A percentile compares a stretch with the other conserved stretches of the same genome.
These are phyloP conservation scores for Pomatostomus ruficeps DNA, from an alignment of 2,113 vertebrate genomes.

Conservation along the genomic window DNA sequence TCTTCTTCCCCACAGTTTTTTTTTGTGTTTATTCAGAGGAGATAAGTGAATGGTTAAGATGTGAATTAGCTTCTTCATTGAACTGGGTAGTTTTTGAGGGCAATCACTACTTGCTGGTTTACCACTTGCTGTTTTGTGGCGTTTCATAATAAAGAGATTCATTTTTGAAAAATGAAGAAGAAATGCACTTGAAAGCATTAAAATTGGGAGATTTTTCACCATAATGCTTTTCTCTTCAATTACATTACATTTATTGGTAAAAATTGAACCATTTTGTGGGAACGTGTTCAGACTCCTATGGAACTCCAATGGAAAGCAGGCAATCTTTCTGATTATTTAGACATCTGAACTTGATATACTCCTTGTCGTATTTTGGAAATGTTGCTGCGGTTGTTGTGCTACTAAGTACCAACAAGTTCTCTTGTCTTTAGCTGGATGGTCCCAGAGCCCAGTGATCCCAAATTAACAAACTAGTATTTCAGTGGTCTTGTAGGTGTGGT, in stretches of 20 bases:
- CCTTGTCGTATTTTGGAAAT: neutral
- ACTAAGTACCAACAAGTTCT: fast-evolving
- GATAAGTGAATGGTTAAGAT: neutral
- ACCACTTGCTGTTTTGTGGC: neutral
- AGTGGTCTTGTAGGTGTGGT: neutral
- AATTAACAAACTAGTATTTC: neutral
- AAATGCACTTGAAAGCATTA: neutral
- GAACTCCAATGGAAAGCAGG: neutral
- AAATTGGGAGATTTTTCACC: neutral
- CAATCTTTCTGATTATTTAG: neutral
- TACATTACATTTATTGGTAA: neutral
- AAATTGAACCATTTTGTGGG: neutral
- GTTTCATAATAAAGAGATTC: neutral
- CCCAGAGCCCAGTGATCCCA: neutral
- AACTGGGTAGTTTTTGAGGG: neutral
- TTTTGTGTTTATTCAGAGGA: neutral
- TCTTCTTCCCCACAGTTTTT: neutral
- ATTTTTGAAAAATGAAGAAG: neutral
- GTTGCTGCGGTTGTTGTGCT: neutral
- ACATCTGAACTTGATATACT: neutral
- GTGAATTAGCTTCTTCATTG: neutral
- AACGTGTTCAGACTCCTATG: neutral
- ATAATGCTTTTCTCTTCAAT: neutral
- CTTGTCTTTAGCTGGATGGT: neutral
- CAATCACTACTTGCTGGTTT: neutral